Evolutionary conservation across 2,797 vertebrate genomes (phyloP), one percentile per base, ranked within the genome.

Genomic region (Hyperoplus lanceolatus): DNA sequence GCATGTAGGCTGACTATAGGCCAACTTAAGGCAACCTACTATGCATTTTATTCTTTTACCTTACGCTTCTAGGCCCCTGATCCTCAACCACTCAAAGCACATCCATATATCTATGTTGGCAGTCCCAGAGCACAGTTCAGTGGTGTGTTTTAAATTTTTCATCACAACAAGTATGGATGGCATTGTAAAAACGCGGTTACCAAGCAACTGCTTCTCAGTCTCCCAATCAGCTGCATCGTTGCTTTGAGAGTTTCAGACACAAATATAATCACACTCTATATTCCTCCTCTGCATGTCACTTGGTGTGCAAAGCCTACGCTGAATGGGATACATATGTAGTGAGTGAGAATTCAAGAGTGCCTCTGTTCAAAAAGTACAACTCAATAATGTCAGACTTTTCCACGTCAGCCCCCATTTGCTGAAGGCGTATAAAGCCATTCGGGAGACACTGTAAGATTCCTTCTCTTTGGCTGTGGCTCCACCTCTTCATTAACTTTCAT

Each of bases 131-230:
- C 91, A 87, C 80, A 88, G 87, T 94, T 92, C 86, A 93, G 85
- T 66, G 61, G 81, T 72, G 76, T 81, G 84, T 89, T 90, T 29
- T 94, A 86, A 84, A 95, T 95, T 93, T 95, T 95, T 95, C 85
- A 95, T 95, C 79, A 92, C 82, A 94, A 91, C 87, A 87, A 91
- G 90, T 92, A 93, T 71, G 87, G 90, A 90, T 90, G 89, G 91
- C 83, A 89, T 94, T 71, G 73, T 92, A 90, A 93, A 29, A 94
- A 92, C 79, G 59, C 70, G 82, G 95, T 96, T 95, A 94, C 95
- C 89, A 95, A 90, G 95, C 95, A 95, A 96, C 95, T 93, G 92
- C 91, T 90, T 87, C 89, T 76, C 74, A 73, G 84, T 83, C 91
- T 90, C 81, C 88, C 91, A 92, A 94, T 94, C 91, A 92, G 79